Evolutionary conservation across 64 coral and sea anemone genomes (phyloP).

Genomic region (Stichodactyla mertensii): DNA sequence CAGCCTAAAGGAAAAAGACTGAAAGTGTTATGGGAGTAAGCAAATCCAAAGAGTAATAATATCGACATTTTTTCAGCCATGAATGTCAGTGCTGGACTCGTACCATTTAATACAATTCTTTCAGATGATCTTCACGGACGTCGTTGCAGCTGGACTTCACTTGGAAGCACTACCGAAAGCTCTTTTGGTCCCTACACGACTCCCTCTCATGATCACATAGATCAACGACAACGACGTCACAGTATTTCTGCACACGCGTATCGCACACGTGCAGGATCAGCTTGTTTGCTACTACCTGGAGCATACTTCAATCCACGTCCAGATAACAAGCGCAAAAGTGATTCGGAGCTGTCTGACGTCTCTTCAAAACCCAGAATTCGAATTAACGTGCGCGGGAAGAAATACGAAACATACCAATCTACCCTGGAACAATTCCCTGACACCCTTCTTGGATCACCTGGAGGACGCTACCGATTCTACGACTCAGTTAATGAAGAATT

Average conservation of each 20-base stretch:
- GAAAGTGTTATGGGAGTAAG: neutral
- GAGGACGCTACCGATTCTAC: conserved; percentile 62
- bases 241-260: neutral
- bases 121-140: neutral
- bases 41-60: too few species aligned
- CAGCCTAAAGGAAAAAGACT: neutral
- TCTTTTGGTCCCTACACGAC: neutral
- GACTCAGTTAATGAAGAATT: conserved; percentile 65
- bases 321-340: neutral
- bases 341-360: neutral
- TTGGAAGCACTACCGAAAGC: neutral
- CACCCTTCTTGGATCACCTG: conserved; percentile 71
- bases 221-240: neutral
- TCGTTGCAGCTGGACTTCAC: neutral
- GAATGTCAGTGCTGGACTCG: neutral
- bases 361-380: conserved; percentile 27
- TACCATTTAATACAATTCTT: neutral
- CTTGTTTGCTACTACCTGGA: neutral
- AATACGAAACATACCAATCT: conserved; percentile 72
- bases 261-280: neutral
- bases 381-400: conserved; percentile 81
- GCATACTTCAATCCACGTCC: too few species aligned
- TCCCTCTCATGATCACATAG: neutral
- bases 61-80: neutral
- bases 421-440: conserved; percentile 80